Base-by-base conservation (phyloP, 2,888 invertebrate genomes). In the Drosophila incognita region DNA sequence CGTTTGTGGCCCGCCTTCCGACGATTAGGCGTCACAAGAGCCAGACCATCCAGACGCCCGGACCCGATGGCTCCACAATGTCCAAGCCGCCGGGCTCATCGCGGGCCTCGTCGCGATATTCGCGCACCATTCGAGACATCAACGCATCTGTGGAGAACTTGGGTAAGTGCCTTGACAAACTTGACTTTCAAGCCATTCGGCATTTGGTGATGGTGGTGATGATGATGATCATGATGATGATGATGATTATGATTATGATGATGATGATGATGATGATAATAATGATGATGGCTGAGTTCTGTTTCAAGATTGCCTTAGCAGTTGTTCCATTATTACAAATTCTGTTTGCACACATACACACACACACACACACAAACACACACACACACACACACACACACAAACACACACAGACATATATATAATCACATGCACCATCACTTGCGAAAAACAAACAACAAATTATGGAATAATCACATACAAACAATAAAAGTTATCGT, bases 1-100 rank as follows among this genome's bases (percentile, higher is more conserved):
- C 98, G 67, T 98, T 98, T 94, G 97, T 98, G 93, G 97, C 97
- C 91, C 95, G 98, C 86, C 95, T 98, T 93, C 97, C 98, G 88
- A 97, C 97, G 78, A 97, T 97, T 93, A 95, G 97, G 73, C 95
- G 97, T 49, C 96, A 96, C 94, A 96, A 96, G 93, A 96, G 96
- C 92, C 95, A 96, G 84, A 95, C 96, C 74, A 94, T 96, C 90
- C 96, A 97, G 93, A 95, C 96, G 72, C 96, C 96, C 51, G 96
- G 93, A 15, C 60, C 79, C 27, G 87, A 86, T 51, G 84, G 84
- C 42, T 36, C 65, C 35, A 69, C 79, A 11, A 70, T 83, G 42
- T 87, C 89, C 64, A 93, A 91, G 87, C 91, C 91, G 42, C 88
- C 85, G 60, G 85, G 90, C 59, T 79, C 91, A 13, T 83, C 90